Conservation (phyloP, 1,140 invertebrate genomes). For the Nymphalis io region DNA sequence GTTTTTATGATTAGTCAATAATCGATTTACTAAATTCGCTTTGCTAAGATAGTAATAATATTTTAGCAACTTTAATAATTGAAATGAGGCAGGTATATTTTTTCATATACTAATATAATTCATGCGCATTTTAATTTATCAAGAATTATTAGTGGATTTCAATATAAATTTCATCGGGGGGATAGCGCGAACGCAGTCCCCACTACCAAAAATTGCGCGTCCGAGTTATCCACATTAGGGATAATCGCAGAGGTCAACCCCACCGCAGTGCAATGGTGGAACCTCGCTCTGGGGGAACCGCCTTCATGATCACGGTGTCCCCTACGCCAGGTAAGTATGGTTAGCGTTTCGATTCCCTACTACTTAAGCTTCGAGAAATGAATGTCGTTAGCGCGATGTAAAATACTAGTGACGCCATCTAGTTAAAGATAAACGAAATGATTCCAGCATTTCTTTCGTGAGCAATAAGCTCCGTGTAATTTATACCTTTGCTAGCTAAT, state of each 20-base stretch:
- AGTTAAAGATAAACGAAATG: background rate
- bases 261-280: constrained; percentile 44
- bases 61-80: too few relatives aligned
- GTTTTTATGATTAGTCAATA: too few relatives aligned
- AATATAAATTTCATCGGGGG: constrained; percentile 16
- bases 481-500: too few relatives aligned
- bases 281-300: constrained; percentile 49
- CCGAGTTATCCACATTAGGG: constrained; percentile 54
- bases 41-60: too few relatives aligned
- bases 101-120: too few relatives aligned
- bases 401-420: background rate
- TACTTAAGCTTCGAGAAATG: background rate
- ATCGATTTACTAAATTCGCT: too few relatives aligned
- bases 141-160: too few relatives aligned
- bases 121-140: too few relatives aligned
- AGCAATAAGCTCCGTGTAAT: too few relatives aligned
- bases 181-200: constrained; percentile 55
- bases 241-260: constrained; percentile 49
- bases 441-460: too few relatives aligned
- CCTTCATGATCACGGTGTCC: constrained; percentile 48
- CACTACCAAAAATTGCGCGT: constrained; percentile 56
- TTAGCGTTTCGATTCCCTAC: background rate
- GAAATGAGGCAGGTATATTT: too few relatives aligned
- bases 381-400: background rate
- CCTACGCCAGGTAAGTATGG: constrained; percentile 51